These are phyloP conservation scores for Microplitis deprimator DNA, from an alignment of 2,888 invertebrate species.

Conservation along the genomic window DNA sequence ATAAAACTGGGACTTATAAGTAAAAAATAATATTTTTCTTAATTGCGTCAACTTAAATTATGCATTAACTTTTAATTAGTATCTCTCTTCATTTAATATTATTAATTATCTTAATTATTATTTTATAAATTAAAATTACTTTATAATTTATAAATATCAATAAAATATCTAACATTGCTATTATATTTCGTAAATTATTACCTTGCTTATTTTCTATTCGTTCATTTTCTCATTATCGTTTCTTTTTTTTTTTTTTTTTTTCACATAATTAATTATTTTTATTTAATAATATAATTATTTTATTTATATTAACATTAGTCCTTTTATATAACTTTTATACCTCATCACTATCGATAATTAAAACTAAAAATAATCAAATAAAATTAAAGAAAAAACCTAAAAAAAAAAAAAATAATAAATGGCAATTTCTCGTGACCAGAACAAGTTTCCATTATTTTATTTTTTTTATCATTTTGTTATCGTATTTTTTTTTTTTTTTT, in stretches of 20 bases:
- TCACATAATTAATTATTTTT: slow-evolving; percentile 47
- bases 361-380: slow-evolving; percentile 45
- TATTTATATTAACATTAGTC: slow-evolving; percentile 68
- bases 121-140: slow-evolving; percentile 45
- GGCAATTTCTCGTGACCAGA: slow-evolving; percentile 71
- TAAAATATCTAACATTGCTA: slow-evolving; percentile 70
- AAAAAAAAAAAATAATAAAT: slow-evolving; percentile 57
- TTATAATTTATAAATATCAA: slow-evolving; percentile 67
- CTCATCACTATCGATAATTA: slow-evolving; percentile 55
- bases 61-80: slow-evolving; percentile 49
- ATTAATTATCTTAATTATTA: slow-evolving; percentile 30
- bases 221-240: slow-evolving; percentile 37
- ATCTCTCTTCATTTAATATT: slow-evolving; percentile 41
- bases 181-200: slow-evolving; percentile 65
- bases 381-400: slow-evolving; percentile 47
- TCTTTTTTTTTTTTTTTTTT: slow-evolving; percentile 51
- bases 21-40: slow-evolving; percentile 34
- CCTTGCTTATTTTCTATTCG: slow-evolving; percentile 59
- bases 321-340: slow-evolving; percentile 49
- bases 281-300: slow-evolving; percentile 65
- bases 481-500: slow-evolving; percentile 48
- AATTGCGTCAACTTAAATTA: slow-evolving; percentile 20
- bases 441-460: slow-evolving; percentile 63
- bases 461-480: slow-evolving; percentile 1
- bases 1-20: slow-evolving; percentile 21